Base-by-base conservation (phyloP, 2,113 vertebrate species). In the Bettongia penicillata region DNA sequence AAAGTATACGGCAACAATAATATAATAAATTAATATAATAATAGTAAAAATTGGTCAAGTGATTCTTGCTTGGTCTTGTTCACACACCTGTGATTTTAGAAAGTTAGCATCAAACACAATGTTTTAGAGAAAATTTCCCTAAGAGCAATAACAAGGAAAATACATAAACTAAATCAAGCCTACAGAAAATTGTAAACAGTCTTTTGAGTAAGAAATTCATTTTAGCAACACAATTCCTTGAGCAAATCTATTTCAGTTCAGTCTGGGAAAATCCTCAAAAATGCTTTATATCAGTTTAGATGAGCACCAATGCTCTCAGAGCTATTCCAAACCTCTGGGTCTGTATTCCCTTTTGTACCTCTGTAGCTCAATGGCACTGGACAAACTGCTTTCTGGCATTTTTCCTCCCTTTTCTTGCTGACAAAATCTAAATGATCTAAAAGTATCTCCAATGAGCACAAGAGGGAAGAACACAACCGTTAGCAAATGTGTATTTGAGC, bases 401-500 rank as follows among this genome's bases (percentile, higher is more conserved):
- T 28, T 57, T 48, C 92, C 4, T 95, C 93, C 95, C 61, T 51
- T 97, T 97, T 97, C 68, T 93, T 97, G 94, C 95, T 98, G 97
- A 98, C 97, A 97, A 98, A 98, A 98, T 90, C 95, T 97, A 97
- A 98, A 97, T 0, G 51, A 95, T 97, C 94, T 97, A 97, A 98
- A 98, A 98, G 97, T 96, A 97, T 97, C 92, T 96, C 93, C 97
- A 97, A 94, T 10, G 91, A 98, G 95, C 96, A 98, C 55, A 50
- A 97, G 84, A 96, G 84, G 43, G 91, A 94, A 53, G 68, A 98
- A 98, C 0, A 1, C 95, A 98, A 98, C 96, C 93, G 97, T 98
- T 97, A 96, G 97, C 93, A 98, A 98, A 98, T 97, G 96, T 97
- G 97, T 97, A 97, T 97, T 97, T 98, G 94, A 97, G 98, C 53